A percentile compares a stretch with the other conserved stretches of the same genome.
Conservation (phyloP, 2,888 invertebrate genomes). For the Pachliopta kotzebuea region DNA sequence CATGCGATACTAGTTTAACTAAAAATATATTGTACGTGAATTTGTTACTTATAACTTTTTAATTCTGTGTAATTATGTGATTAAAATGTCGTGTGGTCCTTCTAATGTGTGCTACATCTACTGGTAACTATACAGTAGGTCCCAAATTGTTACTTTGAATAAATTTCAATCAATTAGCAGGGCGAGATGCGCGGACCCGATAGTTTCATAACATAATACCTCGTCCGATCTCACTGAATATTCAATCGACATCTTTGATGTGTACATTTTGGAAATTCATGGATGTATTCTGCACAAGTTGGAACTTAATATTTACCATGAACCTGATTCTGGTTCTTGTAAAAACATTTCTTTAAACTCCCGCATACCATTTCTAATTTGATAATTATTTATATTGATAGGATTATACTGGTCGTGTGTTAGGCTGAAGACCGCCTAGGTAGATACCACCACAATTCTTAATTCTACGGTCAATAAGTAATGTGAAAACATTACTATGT, state of each 20-base stretch:
- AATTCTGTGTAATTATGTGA: too few species aligned
- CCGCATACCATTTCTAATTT: too few species aligned
- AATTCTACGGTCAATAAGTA: too few species aligned
- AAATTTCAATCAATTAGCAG: constrained; percentile 72
- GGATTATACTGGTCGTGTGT: too few species aligned
- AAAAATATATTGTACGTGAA: too few species aligned
- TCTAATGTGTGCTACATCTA: constrained; percentile 34
- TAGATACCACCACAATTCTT: too few species aligned
- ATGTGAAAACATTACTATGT: too few species aligned
- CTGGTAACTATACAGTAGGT: constrained; percentile 42
- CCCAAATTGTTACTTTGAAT: constrained; percentile 61
- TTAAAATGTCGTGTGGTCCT: too few species aligned
- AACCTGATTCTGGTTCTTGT: neutral
- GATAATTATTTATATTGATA: too few species aligned
- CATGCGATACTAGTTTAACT: too few species aligned
- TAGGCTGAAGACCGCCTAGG: too few species aligned
- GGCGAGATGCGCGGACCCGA: constrained; percentile 51
- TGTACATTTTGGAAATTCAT: constrained; percentile 42
- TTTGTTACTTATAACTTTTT: too few species aligned
- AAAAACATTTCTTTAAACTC: neutral
- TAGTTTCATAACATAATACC: constrained; percentile 55
- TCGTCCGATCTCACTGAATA: constrained; percentile 64
- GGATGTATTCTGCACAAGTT: constrained; percentile 28
- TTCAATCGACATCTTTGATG: constrained; percentile 69
- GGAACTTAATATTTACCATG: neutral